Percentiles rank a stretch among this genome's conserved stretches.
Conservation (phyloP, 2,888 invertebrate genomes). For the Apodemia zela region DNA sequence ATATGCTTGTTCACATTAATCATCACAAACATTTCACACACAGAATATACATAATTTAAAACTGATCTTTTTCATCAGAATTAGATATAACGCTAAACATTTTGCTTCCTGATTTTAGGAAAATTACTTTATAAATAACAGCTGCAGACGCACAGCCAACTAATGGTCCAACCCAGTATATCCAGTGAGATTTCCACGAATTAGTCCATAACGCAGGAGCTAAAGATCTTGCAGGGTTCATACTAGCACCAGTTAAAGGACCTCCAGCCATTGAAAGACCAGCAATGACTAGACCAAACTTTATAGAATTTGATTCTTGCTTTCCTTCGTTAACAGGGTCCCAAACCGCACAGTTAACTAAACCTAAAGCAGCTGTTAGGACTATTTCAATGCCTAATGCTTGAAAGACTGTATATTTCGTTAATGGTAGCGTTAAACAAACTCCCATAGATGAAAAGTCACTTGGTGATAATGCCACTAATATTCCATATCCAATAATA, state of each 20-base stretch:
- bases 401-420: constrained; percentile 66
- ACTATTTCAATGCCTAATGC: constrained; percentile 82
- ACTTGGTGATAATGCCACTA: constrained; percentile 72
- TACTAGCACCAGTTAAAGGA: constrained; percentile 84
- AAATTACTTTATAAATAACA: constrained; percentile 50
- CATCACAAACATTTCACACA: background rate
- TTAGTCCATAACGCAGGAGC: constrained; percentile 86
- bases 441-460: constrained; percentile 57
- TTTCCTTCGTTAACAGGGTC: constrained; percentile 85
- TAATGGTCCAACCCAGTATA: constrained; percentile 85
- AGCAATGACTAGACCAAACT: constrained; percentile 84
- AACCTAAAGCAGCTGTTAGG: constrained; percentile 81
- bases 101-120: constrained; percentile 39
- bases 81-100: background rate
- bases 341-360: constrained; percentile 86
- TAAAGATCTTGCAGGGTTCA: constrained; percentile 86
- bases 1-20: background rate
- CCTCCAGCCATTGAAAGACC: constrained; percentile 84
- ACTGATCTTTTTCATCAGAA: background rate
- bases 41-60: background rate
- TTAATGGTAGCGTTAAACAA: constrained; percentile 82
- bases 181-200: constrained; percentile 84
- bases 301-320: constrained; percentile 82
- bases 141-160: constrained; percentile 49
- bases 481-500: constrained; percentile 83